These are phyloP conservation scores for Thumatha senex DNA, from an alignment of 2,888 invertebrate species.

Conservation along the genomic window DNA sequence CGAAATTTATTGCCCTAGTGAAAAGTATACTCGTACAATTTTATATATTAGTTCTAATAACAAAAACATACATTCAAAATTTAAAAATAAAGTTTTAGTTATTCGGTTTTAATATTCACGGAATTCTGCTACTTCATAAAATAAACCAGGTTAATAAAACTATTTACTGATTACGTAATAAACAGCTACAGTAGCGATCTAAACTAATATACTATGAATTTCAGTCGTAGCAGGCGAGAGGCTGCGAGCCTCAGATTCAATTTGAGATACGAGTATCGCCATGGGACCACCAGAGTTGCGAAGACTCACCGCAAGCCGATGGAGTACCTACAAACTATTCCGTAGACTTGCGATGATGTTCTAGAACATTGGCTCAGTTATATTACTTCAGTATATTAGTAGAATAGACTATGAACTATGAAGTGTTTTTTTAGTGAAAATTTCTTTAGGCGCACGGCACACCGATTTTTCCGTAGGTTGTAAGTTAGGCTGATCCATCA, in stretches of 20 bases:
- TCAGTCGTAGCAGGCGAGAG: constrained; percentile 41
- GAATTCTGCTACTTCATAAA: too few relatives aligned
- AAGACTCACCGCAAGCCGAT: constrained; percentile 15
- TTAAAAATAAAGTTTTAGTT: too few relatives aligned
- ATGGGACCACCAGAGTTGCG: constrained; percentile 40
- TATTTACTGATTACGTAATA: neutral
- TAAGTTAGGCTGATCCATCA: too few relatives aligned
- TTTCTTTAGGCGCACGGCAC: too few relatives aligned
- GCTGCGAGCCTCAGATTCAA: constrained; percentile 67
- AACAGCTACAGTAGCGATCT: constrained; percentile 58
- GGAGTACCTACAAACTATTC: constrained; percentile 24
- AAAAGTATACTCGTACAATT: too few relatives aligned
- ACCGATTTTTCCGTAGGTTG: too few relatives aligned
- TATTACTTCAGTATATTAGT: neutral
- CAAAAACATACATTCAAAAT: too few relatives aligned
- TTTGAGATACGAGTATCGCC: constrained; percentile 61
- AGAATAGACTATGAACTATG: too few relatives aligned
- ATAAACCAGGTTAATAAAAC: neutral
- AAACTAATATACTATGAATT: constrained; percentile 73
- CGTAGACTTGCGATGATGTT: constrained; percentile 13
- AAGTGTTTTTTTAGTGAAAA: too few relatives aligned
- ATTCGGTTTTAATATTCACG: too few relatives aligned
- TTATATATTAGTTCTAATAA: too few relatives aligned
- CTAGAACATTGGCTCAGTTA: neutral
- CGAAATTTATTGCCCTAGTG: too few relatives aligned